Evolutionary conservation across 2,888 invertebrate genomes (phyloP), one percentile per base, ranked within the genome.

Genomic region (Leptothorax acervorum): DNA sequence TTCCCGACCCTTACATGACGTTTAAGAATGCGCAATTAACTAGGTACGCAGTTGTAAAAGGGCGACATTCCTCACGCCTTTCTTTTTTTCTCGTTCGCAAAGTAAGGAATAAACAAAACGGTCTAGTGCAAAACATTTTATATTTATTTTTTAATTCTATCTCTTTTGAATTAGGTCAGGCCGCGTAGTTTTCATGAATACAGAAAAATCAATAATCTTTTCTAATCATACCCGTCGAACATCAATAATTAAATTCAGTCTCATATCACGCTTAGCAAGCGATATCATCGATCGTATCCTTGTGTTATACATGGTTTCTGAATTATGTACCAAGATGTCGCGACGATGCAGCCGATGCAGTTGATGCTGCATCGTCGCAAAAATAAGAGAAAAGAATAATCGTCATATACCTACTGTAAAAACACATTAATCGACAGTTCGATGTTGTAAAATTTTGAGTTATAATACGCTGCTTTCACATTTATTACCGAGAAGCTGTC

Each of bases 1-100:
- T 91, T 89, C 87, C 89, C 88, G 78, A 87, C 84, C 86, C 88
- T 91, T 88, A 62, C 73, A 81, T 75, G 74, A 68, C 68, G 55
- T 83, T 71, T 48, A 82, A 62, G 82, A 83, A 63, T 83, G 84
- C 85, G 71, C 23, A 81, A 81, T 81, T 79, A 71, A 81, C 79
- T 48, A n/a, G 60, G 6, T 48, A 60, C 35, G 48, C 48, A 28
- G 23, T 71, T 28, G 51, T 39, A 60, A 60, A 70, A 81, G 23
- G 9, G 60, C 45, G 8, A n/a, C 31, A 57, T 39, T 39, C 5
- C 11, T 28, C 51, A 42, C 35, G 51, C 39, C 18, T 6, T 28
- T 28, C 18, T 28, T 39, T 28, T 60, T 5, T 23, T n/a, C 28
- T 66, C 9, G n/a, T 31, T 68, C 9, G n/a, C 18, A 15, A 45